Base-by-base conservation (phyloP, 2,113 vertebrate species). In the Octodon degus region DNA sequence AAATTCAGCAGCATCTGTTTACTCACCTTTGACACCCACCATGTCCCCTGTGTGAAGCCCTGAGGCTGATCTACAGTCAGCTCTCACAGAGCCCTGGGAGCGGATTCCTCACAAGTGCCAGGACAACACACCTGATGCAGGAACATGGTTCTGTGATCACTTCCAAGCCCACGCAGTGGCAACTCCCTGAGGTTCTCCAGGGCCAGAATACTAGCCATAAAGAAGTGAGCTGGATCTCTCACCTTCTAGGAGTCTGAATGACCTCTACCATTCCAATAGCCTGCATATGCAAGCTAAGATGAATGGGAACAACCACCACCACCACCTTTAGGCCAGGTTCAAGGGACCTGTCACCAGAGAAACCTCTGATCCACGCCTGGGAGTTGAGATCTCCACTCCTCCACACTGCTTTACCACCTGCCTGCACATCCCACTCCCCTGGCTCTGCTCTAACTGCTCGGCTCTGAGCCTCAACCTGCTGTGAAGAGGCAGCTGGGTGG, bases 201-300 rank as follows among this genome's bases (percentile, higher is more conserved):
- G 8, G 37, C 74, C 40, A 87, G 55, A 53, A 87, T 10, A 22
- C 32, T 50, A 76, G 30, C 20, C 68, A 79, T 82, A 92, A 90
- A 86, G 84, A 92, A 90, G 85, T 40, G 40, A 72, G 32, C 13
- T 60, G 62, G 50, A 3, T 37, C 76, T 55, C 72, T 93, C 60
- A 86, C 60, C 83, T 95, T 89, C 83, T 24, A 95, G 76, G n/a
- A 72, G 90, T 83, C 19, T 72, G n/a, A 88, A 62, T 40, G 65
- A 90, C 88, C 68, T 8, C 47, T 60, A 53, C 53, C 81, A 93
- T 93, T 74, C 40, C 70, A 79, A 89, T 17, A 76, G n/a, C 24
- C 40, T 76, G 58, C 53, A 89, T 58, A 77, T 22, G 34, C 63
- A 77, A 95, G 34, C 83, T 58, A 90, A 83, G 47, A 86, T n/a